Conservation (phyloP, 2,797 vertebrate species). For the Enteromius anoplus region DNA sequence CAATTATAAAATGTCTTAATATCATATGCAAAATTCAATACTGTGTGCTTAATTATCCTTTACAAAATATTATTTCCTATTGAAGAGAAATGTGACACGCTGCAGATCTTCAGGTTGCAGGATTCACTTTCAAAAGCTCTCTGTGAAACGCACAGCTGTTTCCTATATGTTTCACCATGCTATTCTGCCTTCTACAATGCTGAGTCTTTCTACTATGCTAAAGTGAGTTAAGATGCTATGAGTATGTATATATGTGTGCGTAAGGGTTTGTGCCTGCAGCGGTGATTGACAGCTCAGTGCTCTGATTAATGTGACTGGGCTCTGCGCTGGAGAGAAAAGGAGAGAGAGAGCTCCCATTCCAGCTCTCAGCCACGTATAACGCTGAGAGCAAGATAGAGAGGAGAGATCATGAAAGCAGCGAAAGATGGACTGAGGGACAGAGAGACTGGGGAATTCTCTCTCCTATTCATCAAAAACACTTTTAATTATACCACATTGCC, state of each 20-base stretch:
- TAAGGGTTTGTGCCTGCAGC: neutral
- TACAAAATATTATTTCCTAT: neutral
- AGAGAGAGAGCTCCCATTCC: conserved; percentile 13
- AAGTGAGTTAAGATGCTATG: conserved; percentile 3
- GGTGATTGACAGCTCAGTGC: conserved; percentile 40
- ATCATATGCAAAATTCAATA: neutral
- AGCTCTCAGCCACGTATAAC: conserved; percentile 24
- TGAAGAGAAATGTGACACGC: neutral
- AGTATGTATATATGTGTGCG: conserved; percentile 22
- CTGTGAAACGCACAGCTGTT: conserved; percentile 1
- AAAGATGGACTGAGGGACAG: conserved; percentile 36
- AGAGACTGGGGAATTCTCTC: conserved; percentile 39
- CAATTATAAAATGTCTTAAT: neutral
- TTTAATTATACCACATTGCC: conserved; percentile 60
- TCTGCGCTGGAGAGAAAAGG: conserved; percentile 19
- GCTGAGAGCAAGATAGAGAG: conserved; percentile 25
- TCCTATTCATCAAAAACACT: conserved; percentile 57
- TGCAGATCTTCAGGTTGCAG: neutral
- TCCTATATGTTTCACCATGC: neutral
- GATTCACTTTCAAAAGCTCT: neutral
- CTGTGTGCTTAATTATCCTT: neutral
- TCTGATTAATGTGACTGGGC: conserved; percentile 44
- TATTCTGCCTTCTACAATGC: neutral
- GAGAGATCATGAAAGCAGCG: conserved; percentile 15
- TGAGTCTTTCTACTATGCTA: neutral